These are phyloP conservation scores for Diogma glabrata DNA, from an alignment of 2,888 invertebrate genomes.

Conservation along the genomic window DNA sequence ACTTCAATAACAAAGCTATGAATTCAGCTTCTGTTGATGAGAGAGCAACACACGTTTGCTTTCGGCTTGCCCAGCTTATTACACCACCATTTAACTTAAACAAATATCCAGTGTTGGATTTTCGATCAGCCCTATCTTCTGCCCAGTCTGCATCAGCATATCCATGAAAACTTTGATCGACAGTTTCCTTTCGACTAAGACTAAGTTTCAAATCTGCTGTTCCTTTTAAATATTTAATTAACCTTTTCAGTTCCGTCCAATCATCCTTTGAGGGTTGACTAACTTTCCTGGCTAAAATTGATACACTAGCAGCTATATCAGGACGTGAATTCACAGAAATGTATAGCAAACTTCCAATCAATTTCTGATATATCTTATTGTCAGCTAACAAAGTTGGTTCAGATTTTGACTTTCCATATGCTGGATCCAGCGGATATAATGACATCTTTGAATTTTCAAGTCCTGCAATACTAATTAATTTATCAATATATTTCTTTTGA, in stretches of 20 bases:
- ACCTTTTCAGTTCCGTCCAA: neutral
- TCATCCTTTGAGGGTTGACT: neutral
- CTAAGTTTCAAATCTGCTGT: no score
- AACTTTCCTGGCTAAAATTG: neutral
- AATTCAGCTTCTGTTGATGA: no score
- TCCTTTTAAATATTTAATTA: neutral
- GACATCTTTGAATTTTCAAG: neutral
- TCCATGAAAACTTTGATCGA: conserved; percentile 13
- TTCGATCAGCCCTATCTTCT: conserved; percentile 20
- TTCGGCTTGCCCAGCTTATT: conserved; percentile 19
- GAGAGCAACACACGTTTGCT: no score
- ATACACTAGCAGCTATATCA: neutral
- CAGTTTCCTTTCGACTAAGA: neutral
- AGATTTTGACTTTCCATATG: neutral
- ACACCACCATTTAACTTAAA: conserved; percentile 10
- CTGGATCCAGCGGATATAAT: neutral
- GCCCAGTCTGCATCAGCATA: conserved; percentile 20
- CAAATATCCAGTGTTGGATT: conserved; percentile 24
- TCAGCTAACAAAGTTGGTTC: neutral
- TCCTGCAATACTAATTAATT: neutral
- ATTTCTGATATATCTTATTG: neutral
- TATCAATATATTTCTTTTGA: neutral
- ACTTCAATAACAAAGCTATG: no score
- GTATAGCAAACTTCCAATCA: no score
- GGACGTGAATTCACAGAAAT: no score